These are phyloP conservation scores for Vipera ursinii DNA, from an alignment of 2,797 vertebrate species.

Conservation along the genomic window DNA sequence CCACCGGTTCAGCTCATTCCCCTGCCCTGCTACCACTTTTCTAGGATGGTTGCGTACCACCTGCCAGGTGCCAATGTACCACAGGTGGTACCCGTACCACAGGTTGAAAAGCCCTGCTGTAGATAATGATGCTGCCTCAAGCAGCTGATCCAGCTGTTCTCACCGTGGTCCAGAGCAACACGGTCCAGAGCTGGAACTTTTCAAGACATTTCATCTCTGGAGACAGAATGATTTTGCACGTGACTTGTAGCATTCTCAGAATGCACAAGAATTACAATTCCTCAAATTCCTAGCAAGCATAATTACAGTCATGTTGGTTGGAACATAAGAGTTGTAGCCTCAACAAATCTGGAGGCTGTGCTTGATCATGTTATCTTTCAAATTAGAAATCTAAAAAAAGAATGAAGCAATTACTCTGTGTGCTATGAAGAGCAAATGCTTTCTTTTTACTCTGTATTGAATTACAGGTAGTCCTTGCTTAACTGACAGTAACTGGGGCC, in stretches of 20 bases:
- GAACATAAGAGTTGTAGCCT: neutral
- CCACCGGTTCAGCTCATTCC: too few species aligned
- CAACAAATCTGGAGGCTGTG: neutral
- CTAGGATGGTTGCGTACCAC: too few species aligned
- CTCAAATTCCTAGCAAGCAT: neutral
- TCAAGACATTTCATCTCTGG: neutral
- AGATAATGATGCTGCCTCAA: neutral
- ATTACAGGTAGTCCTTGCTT: neutral
- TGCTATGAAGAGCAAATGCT: neutral
- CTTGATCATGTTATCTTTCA: neutral
- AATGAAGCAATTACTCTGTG: neutral
- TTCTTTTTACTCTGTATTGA: neutral
- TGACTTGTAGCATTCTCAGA: neutral
- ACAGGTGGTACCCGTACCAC: too few species aligned
- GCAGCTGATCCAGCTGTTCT: neutral
- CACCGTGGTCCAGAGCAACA: neutral
- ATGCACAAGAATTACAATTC: neutral
- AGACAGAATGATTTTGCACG: neutral
- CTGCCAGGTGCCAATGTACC: too few species aligned
- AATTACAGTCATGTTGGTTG: neutral
- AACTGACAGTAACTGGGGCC: neutral
- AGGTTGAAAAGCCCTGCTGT: neutral
- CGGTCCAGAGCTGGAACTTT: neutral
- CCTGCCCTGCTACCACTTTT: too few species aligned
- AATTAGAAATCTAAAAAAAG: neutral